These are phyloP conservation scores for Poecilobothrus nobilitatus DNA, from an alignment of 2,888 invertebrate genomes.

Conservation along the genomic window DNA sequence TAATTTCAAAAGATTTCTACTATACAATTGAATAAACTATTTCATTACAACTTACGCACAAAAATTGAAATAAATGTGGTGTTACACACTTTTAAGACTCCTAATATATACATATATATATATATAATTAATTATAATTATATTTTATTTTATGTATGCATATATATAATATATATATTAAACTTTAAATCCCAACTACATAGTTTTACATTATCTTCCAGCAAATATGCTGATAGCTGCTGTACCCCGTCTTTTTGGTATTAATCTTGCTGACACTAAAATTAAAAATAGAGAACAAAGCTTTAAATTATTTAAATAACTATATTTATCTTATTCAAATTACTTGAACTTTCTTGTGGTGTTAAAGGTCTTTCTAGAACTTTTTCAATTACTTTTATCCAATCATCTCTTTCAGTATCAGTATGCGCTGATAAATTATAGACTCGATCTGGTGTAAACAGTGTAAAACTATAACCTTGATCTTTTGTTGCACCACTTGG, in stretches of 20 bases:
- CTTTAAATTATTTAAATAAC: neutral
- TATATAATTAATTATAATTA: neutral
- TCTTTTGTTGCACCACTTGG: slow-evolving; percentile 58
- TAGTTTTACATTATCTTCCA: slow-evolving; percentile 52
- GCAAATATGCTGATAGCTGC: slow-evolving; percentile 70
- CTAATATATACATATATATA: too few species aligned
- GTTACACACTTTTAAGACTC: neutral
- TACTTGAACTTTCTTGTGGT: slow-evolving; percentile 68
- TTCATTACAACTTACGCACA: too few species aligned
- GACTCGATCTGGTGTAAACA: slow-evolving; percentile 69
- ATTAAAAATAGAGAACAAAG: slow-evolving; percentile 29
- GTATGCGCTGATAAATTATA: slow-evolving; percentile 69
- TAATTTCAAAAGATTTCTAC: too few species aligned
- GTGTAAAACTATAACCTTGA: slow-evolving; percentile 70
- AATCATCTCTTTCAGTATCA: slow-evolving; percentile 67
- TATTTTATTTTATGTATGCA: neutral
- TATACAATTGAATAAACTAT: too few species aligned
- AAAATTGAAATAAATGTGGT: too few species aligned
- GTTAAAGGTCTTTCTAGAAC: slow-evolving; percentile 67
- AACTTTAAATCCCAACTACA: slow-evolving; percentile 8
- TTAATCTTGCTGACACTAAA: slow-evolving; percentile 62
- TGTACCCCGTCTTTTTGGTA: slow-evolving; percentile 62
- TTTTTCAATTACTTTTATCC: slow-evolving; percentile 68
- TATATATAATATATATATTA: too few species aligned
- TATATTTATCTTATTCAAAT: slow-evolving; percentile 26